These are phyloP conservation scores for Siderastrea siderea DNA, from an alignment of 92 coral and sea anemone species.

Conservation along the genomic window DNA sequence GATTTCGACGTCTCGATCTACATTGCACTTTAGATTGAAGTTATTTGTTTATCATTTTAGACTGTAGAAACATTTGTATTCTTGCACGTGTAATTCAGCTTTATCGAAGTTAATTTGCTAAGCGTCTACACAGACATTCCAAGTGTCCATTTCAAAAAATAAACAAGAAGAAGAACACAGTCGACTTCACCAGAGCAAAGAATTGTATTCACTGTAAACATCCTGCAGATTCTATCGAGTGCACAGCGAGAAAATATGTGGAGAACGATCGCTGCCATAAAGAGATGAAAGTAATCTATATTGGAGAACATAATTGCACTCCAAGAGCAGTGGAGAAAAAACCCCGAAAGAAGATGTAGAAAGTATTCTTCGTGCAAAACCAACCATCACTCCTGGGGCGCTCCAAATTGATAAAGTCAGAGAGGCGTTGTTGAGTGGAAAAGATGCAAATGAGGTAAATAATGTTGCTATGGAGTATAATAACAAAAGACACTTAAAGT, in stretches of 20 bases:
- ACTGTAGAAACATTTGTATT: slow-evolving; percentile 41
- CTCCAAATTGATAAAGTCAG: slow-evolving; percentile 64
- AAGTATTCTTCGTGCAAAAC: slow-evolving; percentile 21
- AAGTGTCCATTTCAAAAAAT: slow-evolving; percentile 46
- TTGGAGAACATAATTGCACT: slow-evolving; percentile 59
- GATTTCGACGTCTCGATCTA: slow-evolving; percentile 35
- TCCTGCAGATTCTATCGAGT: slow-evolving; percentile 13
- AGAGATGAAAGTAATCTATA: slow-evolving; percentile 58
- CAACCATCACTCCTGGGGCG: slow-evolving; percentile 44
- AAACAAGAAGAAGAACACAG: slow-evolving; percentile 29
- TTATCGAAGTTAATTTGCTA: slow-evolving; percentile 31
- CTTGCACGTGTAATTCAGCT: slow-evolving; percentile 31
- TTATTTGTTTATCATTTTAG: slow-evolving; percentile 38
- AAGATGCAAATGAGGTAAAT: slow-evolving; percentile 39
- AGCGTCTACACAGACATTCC: slow-evolving; percentile 22
- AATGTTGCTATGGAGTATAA: slow-evolving; percentile 48
- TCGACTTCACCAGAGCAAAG: slow-evolving; percentile 42
- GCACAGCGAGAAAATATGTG: slow-evolving; percentile 69
- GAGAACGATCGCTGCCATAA: slow-evolving; percentile 79
- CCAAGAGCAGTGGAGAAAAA: slow-evolving; percentile 50
- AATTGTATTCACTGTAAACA: slow-evolving; percentile 9
- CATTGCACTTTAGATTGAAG: slow-evolving; percentile 34
- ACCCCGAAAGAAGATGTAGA: slow-evolving; percentile 40
- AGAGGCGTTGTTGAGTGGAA: slow-evolving; percentile 67
- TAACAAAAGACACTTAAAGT: slow-evolving; percentile 62